phyloP scores from a whole-genome alignment of 2,113 vertebrate species.

The Paralichthys olivaceus region DNA sequence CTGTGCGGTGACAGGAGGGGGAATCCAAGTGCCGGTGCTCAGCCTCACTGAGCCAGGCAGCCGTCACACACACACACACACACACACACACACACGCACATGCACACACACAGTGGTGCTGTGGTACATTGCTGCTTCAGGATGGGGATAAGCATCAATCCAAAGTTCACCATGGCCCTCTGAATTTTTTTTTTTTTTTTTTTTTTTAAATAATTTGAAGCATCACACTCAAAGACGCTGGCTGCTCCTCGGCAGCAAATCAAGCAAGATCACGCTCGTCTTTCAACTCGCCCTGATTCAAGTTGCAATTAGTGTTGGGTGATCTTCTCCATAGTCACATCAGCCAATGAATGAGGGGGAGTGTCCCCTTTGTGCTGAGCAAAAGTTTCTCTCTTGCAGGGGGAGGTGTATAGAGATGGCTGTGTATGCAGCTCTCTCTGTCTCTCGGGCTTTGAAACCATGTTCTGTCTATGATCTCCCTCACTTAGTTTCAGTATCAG shows the following conservation, averaged over 20 bases:
- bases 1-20: constrained; percentile 53
- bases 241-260: constrained; percentile 36
- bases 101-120: constrained; percentile 15
- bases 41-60: constrained; percentile 59
- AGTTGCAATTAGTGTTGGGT: constrained; percentile 9
- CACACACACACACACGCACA: too few relatives aligned
- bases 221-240: constrained; percentile 32
- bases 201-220: constrained; percentile 57
- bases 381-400: background rate
- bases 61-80: constrained; percentile 1
- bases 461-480: background rate
- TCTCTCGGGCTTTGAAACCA: background rate
- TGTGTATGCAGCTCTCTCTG: background rate
- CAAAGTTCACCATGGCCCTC: constrained; percentile 55
- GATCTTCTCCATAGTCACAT: background rate
- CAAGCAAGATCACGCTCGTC: constrained; percentile 25
- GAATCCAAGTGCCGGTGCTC: constrained; percentile 54
- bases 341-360: background rate
- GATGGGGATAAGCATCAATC: constrained; percentile 54
- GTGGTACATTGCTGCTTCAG: constrained; percentile 40
- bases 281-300: constrained; percentile 22
- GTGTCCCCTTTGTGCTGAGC: background rate
- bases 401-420: background rate
- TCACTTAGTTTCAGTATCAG: background rate
- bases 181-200: constrained; percentile 45